Evolutionary conservation across 2,113 vertebrate species (phyloP).

Genomic region (Aldabrachelys gigantea): DNA sequence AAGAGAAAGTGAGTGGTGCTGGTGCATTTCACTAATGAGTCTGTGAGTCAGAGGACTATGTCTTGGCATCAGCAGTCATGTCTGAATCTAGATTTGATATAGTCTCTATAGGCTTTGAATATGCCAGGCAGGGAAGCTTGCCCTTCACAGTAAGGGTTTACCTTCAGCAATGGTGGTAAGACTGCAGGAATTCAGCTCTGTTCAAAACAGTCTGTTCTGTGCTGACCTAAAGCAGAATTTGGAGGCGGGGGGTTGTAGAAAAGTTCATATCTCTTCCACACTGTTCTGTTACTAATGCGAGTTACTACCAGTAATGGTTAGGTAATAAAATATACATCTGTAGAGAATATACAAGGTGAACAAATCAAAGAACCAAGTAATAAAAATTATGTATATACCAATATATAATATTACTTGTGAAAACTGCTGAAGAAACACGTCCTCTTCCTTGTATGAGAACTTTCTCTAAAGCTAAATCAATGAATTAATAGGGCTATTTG

Average conservation of each 20-base stretch:
- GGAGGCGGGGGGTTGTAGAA: constrained; percentile 12
- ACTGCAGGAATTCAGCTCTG: constrained; percentile 43
- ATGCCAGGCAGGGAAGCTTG: constrained; percentile 45
- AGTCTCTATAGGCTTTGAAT: constrained; percentile 1
- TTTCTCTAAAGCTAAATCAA: constrained; percentile 24
- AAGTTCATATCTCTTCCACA: constrained; percentile 34
- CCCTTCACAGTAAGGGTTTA: constrained; percentile 44
- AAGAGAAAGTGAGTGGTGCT: not conserved
- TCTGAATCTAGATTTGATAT: constrained; percentile 21
- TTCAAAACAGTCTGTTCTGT: constrained; percentile 22
- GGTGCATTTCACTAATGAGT: not conserved
- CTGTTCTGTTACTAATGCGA: constrained; percentile 6
- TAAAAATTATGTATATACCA: constrained; percentile 64
- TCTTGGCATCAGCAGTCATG: not conserved
- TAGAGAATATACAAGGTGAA: constrained; percentile 24
- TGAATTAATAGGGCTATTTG: constrained; percentile 56
- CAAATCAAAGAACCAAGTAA: constrained; percentile 54
- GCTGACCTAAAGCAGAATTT: constrained; percentile 30
- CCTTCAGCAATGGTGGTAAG: not conserved
- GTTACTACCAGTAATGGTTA: constrained; percentile 39
- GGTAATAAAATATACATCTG: constrained; percentile 51
- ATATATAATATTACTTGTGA: constrained; percentile 64
- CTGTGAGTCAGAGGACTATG: not conserved
- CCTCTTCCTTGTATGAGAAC: constrained; percentile 41
- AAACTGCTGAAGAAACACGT: constrained; percentile 54